Percentiles rank a stretch among this genome's conserved stretches.
Conservation (phyloP, 2,113 vertebrate genomes). For the Microcebus lehilahytsara region DNA sequence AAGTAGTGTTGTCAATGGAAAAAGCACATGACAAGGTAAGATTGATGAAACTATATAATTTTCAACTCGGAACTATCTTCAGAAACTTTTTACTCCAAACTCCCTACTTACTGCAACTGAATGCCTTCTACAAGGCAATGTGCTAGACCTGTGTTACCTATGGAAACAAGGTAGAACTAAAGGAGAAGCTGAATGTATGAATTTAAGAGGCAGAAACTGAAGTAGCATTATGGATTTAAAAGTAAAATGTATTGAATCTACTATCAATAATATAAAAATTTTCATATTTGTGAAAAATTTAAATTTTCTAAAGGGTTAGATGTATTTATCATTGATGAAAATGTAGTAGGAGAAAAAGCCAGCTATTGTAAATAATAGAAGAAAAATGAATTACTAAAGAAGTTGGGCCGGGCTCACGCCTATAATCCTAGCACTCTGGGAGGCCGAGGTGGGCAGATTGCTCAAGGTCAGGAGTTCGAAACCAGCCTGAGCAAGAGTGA, state of each 20-base stretch:
- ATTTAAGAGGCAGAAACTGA: background rate
- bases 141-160: background rate
- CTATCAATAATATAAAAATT: background rate
- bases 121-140: background rate
- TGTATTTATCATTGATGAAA: slow-evolving; percentile 17
- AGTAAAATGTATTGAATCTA: background rate
- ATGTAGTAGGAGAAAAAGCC: background rate
- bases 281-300: background rate
- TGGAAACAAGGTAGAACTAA: slow-evolving; percentile 1
- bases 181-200: background rate
- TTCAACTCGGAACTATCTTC: background rate
- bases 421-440: no score
- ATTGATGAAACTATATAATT: slow-evolving; percentile 39
- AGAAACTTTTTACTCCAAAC: background rate
- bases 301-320: background rate
- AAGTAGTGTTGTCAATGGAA: background rate
- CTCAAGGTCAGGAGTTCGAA: no score
- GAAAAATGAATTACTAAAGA: background rate
- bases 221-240: background rate
- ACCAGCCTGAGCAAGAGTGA: no score
- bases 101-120: background rate
- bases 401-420: background rate
- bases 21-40: background rate
- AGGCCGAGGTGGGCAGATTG: no score
- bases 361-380: background rate